Conservation (phyloP, 2,888 invertebrate species). For the Macropis europaea region DNA sequence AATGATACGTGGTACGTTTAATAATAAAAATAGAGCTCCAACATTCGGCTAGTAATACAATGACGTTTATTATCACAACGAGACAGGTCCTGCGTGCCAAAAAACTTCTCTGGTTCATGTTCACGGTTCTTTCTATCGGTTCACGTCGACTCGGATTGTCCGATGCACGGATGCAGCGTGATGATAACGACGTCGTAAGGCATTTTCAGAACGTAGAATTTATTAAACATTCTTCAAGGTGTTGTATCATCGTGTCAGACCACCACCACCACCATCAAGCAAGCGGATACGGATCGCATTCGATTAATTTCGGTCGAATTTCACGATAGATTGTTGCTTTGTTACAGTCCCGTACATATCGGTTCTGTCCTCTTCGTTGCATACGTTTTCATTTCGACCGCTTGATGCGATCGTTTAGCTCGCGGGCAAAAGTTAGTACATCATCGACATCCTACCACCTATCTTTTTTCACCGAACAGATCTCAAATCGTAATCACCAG, state of each 20-base stretch:
- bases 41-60: constrained; percentile 55
- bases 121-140: constrained; percentile 17
- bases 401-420: constrained; percentile 17
- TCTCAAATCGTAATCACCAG: constrained; percentile 52
- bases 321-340: not conserved
- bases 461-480: constrained; percentile 42
- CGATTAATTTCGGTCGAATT: constrained; percentile 1
- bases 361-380: constrained; percentile 30
- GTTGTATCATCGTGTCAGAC: not conserved
- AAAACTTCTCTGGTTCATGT: constrained; percentile 33
- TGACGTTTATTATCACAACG: constrained; percentile 59
- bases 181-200: constrained; percentile 52
- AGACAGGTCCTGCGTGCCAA: constrained; percentile 56
- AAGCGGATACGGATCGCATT: constrained; percentile 29
- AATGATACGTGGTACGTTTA: constrained; percentile 49
- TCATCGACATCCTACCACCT: constrained; percentile 23
- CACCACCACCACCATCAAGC: constrained; percentile 2
- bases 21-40: constrained; percentile 63
- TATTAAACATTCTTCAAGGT: not conserved
- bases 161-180: constrained; percentile 49
- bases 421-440: constrained; percentile 19
- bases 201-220: constrained; percentile 33
- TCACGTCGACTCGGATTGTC: constrained; percentile 44
- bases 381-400: constrained; percentile 9
- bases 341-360: not conserved